Evolutionary conservation across 2,113 vertebrate species (phyloP).

Genomic region (Parotia lawesii): DNA sequence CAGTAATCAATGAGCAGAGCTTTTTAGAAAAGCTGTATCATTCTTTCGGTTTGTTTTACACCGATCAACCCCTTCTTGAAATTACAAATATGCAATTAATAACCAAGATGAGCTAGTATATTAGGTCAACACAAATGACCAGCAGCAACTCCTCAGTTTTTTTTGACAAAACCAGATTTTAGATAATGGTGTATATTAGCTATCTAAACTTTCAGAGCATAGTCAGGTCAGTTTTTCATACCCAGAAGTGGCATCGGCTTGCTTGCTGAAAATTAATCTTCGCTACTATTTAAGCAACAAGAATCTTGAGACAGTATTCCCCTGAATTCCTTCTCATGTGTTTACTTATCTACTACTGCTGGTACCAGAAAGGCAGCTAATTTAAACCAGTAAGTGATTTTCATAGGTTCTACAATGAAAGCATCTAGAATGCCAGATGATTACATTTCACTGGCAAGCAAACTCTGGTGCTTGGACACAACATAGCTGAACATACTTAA

Average conservation of each 20-base stretch:
- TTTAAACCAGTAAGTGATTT: neutral
- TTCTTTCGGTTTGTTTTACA: neutral
- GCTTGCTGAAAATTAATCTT: neutral
- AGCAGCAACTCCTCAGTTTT: neutral
- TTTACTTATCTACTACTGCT: neutral
- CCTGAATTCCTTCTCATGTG: neutral
- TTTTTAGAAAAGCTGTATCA: neutral
- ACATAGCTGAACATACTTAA: neutral
- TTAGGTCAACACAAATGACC: neutral
- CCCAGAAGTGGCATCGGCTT: neutral
- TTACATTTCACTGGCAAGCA: neutral
- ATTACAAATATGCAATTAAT: neutral
- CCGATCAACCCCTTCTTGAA: accelerated
- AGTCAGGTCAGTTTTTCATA: neutral
- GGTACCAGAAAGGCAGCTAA: neutral
- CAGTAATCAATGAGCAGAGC: neutral
- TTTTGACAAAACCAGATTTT: neutral
- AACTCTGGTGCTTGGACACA: neutral
- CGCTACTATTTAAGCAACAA: neutral
- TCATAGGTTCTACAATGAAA: neutral
- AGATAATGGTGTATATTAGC: neutral
- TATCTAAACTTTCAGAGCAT: neutral
- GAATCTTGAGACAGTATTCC: neutral
- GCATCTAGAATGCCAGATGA: neutral
- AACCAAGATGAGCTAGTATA: neutral